Percentiles rank a stretch among this genome's conserved stretches.
These are phyloP conservation scores for Actinopyga echinites DNA, from an alignment of 53 echinoderm and acorn worm species.

Conservation along the genomic window DNA sequence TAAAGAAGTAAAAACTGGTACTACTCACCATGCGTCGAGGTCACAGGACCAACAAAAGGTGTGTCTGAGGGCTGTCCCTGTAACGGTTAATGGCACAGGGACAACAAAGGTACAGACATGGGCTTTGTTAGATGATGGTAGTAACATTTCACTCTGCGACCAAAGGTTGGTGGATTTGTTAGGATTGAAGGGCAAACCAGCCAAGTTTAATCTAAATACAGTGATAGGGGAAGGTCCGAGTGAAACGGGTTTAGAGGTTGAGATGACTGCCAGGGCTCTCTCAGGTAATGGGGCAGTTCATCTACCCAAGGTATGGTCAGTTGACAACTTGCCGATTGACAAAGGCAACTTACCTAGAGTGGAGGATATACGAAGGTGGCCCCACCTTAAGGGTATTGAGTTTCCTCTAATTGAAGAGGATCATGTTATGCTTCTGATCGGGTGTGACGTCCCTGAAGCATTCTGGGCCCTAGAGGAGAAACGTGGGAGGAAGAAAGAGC, in stretches of 20 bases:
- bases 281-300: neutral
- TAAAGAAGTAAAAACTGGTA: slow-evolving; percentile 7
- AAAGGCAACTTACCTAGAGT: slow-evolving; percentile 22
- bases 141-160: slow-evolving; percentile 35
- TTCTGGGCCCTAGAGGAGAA: slow-evolving; percentile 45
- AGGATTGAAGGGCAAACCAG: slow-evolving; percentile 6
- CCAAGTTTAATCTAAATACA: slow-evolving; percentile 8
- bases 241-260: neutral
- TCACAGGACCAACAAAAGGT: neutral
- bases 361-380: slow-evolving; percentile 7
- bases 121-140: slow-evolving; percentile 45
- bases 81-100: slow-evolving; percentile 13
- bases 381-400: slow-evolving; percentile 33
- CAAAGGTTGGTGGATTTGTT: neutral
- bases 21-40: neutral
- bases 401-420: slow-evolving; percentile 7
- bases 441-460: slow-evolving; percentile 41
- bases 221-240: neutral
- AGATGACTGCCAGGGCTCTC: neutral
- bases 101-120: slow-evolving; percentile 26
- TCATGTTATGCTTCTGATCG: slow-evolving; percentile 15
- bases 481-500: slow-evolving; percentile 31
- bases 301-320: neutral
- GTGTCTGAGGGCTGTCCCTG: slow-evolving; percentile 1
- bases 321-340: slow-evolving; percentile 9